Conservation (phyloP, 2,888 invertebrate species). For the Helleia helle region DNA sequence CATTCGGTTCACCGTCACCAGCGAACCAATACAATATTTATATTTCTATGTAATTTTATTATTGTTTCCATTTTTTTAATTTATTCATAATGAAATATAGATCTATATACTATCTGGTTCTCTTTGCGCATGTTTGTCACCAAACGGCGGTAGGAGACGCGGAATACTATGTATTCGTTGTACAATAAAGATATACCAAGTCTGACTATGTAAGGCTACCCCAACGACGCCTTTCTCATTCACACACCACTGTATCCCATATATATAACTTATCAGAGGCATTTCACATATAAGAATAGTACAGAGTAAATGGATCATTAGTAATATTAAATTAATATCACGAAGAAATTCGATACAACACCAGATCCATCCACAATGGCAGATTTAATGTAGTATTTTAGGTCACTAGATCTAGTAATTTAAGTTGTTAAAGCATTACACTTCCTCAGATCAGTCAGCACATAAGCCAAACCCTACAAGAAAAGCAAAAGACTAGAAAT, state of each 20-base stretch:
- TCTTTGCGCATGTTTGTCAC: constrained; percentile 5
- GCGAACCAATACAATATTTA: constrained; percentile 44
- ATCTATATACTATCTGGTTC: constrained; percentile 4
- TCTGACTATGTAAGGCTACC: constrained; percentile 50
- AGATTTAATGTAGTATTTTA: too few species aligned
- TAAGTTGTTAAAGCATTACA: too few species aligned
- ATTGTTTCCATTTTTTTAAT: constrained; percentile 70
- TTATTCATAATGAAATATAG: constrained; percentile 55
- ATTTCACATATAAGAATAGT: not conserved
- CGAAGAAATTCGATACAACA: too few species aligned
- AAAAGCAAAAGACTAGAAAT: too few species aligned
- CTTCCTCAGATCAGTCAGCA: too few species aligned
- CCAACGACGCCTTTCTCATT: constrained; percentile 45
- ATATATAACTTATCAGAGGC: constrained; percentile 10
- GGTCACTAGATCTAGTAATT: too few species aligned
- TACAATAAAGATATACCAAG: constrained; percentile 56
- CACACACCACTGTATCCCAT: constrained; percentile 26
- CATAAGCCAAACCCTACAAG: too few species aligned
- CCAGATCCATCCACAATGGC: too few species aligned
- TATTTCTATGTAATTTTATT: constrained; percentile 64
- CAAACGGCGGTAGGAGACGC: constrained; percentile 21
- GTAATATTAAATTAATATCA: too few species aligned
- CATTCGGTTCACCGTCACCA: constrained; percentile 43
- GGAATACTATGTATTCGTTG: constrained; percentile 63
- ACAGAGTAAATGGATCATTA: too few species aligned